These are phyloP conservation scores for Danio aesculapii DNA, from an alignment of 2,797 vertebrate species.

Conservation along the genomic window DNA sequence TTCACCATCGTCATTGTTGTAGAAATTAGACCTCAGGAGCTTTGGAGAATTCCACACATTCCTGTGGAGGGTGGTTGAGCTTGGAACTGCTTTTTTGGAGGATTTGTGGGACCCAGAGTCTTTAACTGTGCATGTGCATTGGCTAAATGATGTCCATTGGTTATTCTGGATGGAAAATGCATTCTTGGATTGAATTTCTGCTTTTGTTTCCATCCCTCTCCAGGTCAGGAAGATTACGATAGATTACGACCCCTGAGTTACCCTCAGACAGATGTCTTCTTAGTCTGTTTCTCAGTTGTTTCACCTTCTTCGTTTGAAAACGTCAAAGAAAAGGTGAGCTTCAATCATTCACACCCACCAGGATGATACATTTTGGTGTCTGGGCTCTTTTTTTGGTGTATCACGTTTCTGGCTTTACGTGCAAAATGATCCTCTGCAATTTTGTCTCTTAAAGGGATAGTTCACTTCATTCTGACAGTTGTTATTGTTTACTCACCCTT, in stretches of 20 bases:
- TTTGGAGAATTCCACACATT: slow-evolving; percentile 53
- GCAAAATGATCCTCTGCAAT: not conserved
- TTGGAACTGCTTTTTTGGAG: slow-evolving; percentile 18
- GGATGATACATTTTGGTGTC: not conserved
- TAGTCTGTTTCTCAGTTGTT: slow-evolving; percentile 85
- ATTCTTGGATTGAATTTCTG: slow-evolving; percentile 13
- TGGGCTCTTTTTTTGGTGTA: not conserved
- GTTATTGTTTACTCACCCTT: too few species aligned
- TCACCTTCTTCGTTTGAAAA: slow-evolving; percentile 87
- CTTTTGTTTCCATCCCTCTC: slow-evolving; percentile 8
- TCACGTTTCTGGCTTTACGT: not conserved
- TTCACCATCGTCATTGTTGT: slow-evolving; percentile 44
- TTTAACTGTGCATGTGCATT: slow-evolving; percentile 4
- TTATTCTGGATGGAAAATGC: not conserved
- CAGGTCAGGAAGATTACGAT: slow-evolving; percentile 87
- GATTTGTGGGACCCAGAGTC: slow-evolving; percentile 6
- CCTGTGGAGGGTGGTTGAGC: slow-evolving; percentile 41
- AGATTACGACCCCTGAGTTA: slow-evolving; percentile 85
- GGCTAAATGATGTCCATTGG: not conserved
- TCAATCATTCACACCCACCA: not conserved
- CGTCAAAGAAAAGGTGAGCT: slow-evolving; percentile 84
- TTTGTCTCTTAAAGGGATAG: not conserved
- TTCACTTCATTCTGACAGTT: too few species aligned
- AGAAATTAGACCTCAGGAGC: slow-evolving; percentile 24
- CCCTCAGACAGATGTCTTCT: slow-evolving; percentile 85